Percentiles rank a stretch among this genome's conserved stretches.
phyloP scores from a whole-genome alignment of 2,888 invertebrate genomes.

The Nymphalis c-album region DNA sequence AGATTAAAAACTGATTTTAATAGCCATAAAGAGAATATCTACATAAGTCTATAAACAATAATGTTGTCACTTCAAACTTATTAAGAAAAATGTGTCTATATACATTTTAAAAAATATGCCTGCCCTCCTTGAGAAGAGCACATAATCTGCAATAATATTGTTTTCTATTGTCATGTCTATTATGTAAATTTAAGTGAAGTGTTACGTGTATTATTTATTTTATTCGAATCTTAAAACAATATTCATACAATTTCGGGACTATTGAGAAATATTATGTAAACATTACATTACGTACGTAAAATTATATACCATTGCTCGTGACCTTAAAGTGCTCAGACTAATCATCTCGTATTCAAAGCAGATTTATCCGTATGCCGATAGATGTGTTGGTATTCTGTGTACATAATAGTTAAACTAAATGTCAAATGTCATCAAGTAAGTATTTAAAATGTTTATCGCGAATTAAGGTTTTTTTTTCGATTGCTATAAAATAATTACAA shows the following conservation, averaged over 20 bases:
- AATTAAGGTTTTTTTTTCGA: too few species aligned
- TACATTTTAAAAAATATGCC: too few species aligned
- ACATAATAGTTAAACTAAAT: constrained; percentile 25
- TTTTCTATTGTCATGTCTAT: too few species aligned
- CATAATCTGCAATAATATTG: too few species aligned
- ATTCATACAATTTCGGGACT: background rate
- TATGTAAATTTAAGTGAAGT: too few species aligned
- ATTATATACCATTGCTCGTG: constrained; percentile 9
- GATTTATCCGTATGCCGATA: constrained; percentile 24
- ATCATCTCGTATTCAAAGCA: constrained; percentile 28
- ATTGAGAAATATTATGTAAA: constrained; percentile 3
- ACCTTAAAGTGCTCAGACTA: constrained; percentile 15
- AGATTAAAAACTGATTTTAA: background rate
- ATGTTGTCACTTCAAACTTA: too few species aligned
- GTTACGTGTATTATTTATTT: too few species aligned
- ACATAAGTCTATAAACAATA: too few species aligned
- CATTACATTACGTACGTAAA: background rate
- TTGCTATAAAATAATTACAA: too few species aligned
- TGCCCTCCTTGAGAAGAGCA: too few species aligned
- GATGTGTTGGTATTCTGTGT: constrained; percentile 29
- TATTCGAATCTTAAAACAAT: too few species aligned
- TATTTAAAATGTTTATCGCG: background rate
- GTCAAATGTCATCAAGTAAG: constrained; percentile 13
- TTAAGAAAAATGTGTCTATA: too few species aligned
- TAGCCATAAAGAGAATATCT: background rate